Conservation (phyloP, 2,113 vertebrate species). For the Amphiprion ocellaris region DNA sequence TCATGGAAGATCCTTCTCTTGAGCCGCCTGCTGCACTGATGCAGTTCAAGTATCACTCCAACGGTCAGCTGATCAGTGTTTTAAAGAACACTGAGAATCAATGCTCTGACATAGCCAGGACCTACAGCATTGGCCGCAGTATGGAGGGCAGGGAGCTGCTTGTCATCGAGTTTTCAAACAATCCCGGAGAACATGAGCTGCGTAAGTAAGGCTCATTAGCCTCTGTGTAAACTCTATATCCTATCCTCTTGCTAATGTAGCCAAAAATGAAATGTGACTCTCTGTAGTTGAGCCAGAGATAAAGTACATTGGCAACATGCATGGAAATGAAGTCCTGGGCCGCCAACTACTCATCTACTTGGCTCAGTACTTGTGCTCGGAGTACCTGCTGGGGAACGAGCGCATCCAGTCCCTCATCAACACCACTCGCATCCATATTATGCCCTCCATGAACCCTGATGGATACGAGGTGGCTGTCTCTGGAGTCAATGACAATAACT, state of each 20-base stretch:
- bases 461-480: conserved; percentile 91
- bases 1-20: conserved; percentile 28
- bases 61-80: conserved; percentile 87
- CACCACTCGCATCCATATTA: conserved; percentile 92
- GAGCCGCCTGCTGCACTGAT: conserved; percentile 80
- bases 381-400: conserved; percentile 89
- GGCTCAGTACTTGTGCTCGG: conserved; percentile 92
- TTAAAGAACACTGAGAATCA: conserved; percentile 87
- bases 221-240: not conserved
- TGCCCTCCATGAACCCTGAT: conserved; percentile 97
- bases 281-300: conserved; percentile 94
- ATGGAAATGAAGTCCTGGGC: conserved; percentile 93
- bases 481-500: conserved; percentile 76
- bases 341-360: conserved; percentile 92
- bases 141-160: conserved; percentile 92
- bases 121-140: conserved; percentile 95
- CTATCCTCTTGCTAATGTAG: not conserved
- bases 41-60: conserved; percentile 88
- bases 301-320: conserved; percentile 94
- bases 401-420: conserved; percentile 91
- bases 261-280: conserved; percentile 30
- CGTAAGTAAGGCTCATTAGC: conserved; percentile 84
- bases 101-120: conserved; percentile 88
- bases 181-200: conserved; percentile 91
- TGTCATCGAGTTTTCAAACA: conserved; percentile 94